phyloP scores from a whole-genome alignment of 2,113 vertebrate species.

The Aptenodytes patagonicus region DNA sequence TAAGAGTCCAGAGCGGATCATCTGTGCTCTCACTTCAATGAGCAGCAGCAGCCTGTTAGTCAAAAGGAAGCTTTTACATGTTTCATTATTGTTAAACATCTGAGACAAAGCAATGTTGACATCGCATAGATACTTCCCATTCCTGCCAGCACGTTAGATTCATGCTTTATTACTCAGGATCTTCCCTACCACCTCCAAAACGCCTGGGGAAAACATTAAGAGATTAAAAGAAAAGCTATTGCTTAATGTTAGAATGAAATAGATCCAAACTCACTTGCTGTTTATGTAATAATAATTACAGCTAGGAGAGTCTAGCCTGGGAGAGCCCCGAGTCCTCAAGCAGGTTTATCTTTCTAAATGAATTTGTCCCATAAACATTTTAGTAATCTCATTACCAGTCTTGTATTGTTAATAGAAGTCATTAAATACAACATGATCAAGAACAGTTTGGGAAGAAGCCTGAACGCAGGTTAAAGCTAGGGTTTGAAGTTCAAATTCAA shows the following conservation, averaged over 20 bases:
- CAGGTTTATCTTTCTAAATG: background rate
- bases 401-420: background rate
- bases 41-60: background rate
- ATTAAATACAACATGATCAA: background rate
- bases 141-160: background rate
- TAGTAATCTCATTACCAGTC: background rate
- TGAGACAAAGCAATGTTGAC: background rate
- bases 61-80: background rate
- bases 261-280: background rate
- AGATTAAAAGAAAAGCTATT: conserved; percentile 38
- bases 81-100: background rate
- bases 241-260: conserved; percentile 22
- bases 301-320: background rate
- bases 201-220: background rate
- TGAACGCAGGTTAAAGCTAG: background rate
- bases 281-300: conserved; percentile 13
- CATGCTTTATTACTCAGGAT: background rate
- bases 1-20: background rate
- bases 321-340: background rate
- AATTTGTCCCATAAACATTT: background rate
- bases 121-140: background rate
- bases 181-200: background rate
- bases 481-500: background rate
- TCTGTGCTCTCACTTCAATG: background rate
- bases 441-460: background rate